Evolutionary conservation across 2,113 vertebrate species (phyloP).

Genomic region (Colistium nudipinnis): DNA sequence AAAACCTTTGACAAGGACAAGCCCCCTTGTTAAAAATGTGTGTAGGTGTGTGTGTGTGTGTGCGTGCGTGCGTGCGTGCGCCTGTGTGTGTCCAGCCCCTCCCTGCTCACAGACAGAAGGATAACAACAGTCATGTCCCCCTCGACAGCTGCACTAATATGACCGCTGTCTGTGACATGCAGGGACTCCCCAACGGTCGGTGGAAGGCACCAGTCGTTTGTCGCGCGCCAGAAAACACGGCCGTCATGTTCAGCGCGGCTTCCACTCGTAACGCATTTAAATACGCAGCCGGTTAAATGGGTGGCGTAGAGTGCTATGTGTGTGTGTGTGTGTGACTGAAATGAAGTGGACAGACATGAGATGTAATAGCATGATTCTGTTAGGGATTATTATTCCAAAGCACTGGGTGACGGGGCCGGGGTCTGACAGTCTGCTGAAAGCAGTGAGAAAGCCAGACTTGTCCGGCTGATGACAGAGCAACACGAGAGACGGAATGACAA

Average conservation of each 20-base stretch:
- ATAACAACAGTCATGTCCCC: slow-evolving; percentile 78
- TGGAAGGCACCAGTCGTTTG: slow-evolving; percentile 55
- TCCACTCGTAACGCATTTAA: slow-evolving; percentile 15
- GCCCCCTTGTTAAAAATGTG: too few relatives aligned
- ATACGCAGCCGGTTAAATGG: neutral
- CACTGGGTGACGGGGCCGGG: neutral
- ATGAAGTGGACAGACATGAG: slow-evolving; percentile 29
- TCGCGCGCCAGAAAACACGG: slow-evolving; percentile 44
- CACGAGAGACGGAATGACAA: neutral
- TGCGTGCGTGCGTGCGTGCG: slow-evolving; percentile 39
- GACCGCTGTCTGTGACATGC: slow-evolving; percentile 69
- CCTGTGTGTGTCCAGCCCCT: slow-evolving; percentile 63
- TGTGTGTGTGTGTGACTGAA: slow-evolving; percentile 28
- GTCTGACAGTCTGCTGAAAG: slow-evolving; percentile 11
- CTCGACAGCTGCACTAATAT: slow-evolving; percentile 82
- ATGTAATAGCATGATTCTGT: slow-evolving; percentile 17
- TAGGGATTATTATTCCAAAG: slow-evolving; percentile 12
- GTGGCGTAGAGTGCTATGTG: slow-evolving; percentile 23
- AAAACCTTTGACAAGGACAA: too few relatives aligned
- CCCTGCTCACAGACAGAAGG: slow-evolving; percentile 71
- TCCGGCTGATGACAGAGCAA: neutral
- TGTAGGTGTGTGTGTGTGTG: slow-evolving; percentile 38
- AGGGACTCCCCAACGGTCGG: slow-evolving; percentile 67
- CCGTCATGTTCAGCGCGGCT: slow-evolving; percentile 18
- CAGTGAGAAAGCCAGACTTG: slow-evolving; percentile 15